Evolutionary conservation across 2,888 invertebrate genomes (phyloP), one percentile per base, ranked within the genome.

Genomic region (Exephanes ischioxanthus): DNA sequence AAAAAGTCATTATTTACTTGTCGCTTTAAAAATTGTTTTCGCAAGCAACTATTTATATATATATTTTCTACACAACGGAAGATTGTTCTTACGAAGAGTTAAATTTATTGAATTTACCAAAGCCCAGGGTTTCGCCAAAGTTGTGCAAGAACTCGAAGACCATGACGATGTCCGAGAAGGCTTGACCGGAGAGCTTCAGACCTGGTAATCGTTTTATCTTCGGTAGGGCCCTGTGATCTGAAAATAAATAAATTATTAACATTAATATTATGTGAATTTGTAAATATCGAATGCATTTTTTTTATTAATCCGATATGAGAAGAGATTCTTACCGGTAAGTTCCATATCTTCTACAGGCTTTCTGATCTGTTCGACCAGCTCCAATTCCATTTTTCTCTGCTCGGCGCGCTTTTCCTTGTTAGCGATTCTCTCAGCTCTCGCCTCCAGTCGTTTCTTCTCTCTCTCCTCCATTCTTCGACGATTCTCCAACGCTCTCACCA

Each of bases 61-160:
- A 45, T 11, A 30, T 45, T 11, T 45, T 41, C 1, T 9, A 41
- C 11, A 19, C n/a, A 53, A 53, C n/a, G 19, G 19, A n/a, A 53
- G 53, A n/a, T 53, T 53, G 53, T 14, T 53, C 7, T 53, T n/a
- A 19, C 19, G 7, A 53, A 53, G 5, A 19, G 2, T 53, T 14
- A 19, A 22, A n/a, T 14, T 45, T 55, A 2, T 9, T 33, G 16
- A 7, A 93, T 96, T 95, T 92, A 98, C 98, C 98, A 91, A 99
- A 98, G 78, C 98, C 99, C 1, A 99, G 95, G 0, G 98, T 98
- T 94, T 98, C 98, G 73, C 98, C 98, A 93, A 99, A 99, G 94
- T 99, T 99, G 91, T 99, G 97, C 88, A 99, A 95, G 94, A 99
- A 99, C 95, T 99, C 99, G 92, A 97, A 97, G n/a, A 98, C 97